These are phyloP conservation scores for Saccopteryx bilineata DNA, from an alignment of 2,113 vertebrate genomes.

Conservation along the genomic window DNA sequence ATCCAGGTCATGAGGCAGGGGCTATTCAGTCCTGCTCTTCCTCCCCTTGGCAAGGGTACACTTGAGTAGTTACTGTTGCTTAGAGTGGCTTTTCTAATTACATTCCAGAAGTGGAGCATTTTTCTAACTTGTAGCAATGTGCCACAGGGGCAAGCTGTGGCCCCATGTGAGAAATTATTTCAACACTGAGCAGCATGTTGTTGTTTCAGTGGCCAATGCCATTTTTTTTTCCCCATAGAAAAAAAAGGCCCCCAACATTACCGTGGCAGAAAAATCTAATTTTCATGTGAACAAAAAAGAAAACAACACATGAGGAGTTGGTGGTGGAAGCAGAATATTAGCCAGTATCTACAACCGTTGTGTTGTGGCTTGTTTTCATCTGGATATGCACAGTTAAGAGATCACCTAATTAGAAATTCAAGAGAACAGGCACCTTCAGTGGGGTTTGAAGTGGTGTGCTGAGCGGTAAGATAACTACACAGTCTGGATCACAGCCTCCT, in stretches of 20 bases:
- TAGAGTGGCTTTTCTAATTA: not conserved
- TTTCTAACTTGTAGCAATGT: not conserved
- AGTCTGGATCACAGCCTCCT: not conserved
- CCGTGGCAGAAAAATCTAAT: not conserved
- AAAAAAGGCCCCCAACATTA: not conserved
- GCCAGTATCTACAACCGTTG: not conserved
- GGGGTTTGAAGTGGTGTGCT: not conserved
- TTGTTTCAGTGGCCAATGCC: not conserved
- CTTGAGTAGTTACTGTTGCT: not conserved
- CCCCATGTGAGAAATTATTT: not conserved
- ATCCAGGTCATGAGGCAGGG: not conserved
- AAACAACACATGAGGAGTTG: not conserved
- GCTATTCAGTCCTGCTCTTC: not conserved
- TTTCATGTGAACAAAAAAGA: not conserved
- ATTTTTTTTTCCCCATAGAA: not conserved
- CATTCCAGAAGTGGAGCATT: not conserved
- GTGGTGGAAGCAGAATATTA: not conserved
- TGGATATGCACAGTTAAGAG: not conserved
- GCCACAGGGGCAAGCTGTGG: not conserved
- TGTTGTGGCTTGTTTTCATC: not conserved
- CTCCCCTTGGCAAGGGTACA: not conserved
- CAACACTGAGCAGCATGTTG: not conserved
- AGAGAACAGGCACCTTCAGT: not conserved
- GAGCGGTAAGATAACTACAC: not conserved
- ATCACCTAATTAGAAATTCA: slow-evolving; percentile 36